These are phyloP conservation scores for Sebastes wilsoni DNA, from an alignment of 2,797 vertebrate genomes.

Conservation along the genomic window DNA sequence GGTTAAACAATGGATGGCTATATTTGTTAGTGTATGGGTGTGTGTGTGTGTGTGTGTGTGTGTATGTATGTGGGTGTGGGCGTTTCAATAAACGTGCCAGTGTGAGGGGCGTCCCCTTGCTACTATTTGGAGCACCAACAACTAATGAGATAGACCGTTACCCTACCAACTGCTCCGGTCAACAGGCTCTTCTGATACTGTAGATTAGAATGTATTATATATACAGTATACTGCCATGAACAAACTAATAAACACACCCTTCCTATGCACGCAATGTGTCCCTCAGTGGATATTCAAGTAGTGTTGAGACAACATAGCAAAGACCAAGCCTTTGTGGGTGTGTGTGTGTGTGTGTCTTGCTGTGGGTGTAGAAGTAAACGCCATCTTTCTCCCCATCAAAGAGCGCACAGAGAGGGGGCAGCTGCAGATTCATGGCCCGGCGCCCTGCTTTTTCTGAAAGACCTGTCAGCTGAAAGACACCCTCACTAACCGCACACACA, in stretches of 20 bases:
- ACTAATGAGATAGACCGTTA: slow-evolving; percentile 41
- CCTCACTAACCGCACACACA: slow-evolving; percentile 27
- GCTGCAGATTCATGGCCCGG: slow-evolving; percentile 81
- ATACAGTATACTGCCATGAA: slow-evolving; percentile 10
- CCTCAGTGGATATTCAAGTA: slow-evolving; percentile 33
- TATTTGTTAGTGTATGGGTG: slow-evolving; percentile 34
- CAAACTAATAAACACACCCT: slow-evolving; percentile 31
- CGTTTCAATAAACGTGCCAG: slow-evolving; percentile 26
- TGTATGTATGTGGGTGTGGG: slow-evolving; percentile 24
- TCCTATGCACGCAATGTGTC: slow-evolving; percentile 20
- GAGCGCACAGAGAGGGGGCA: slow-evolving; percentile 80
- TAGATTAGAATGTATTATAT: background rate
- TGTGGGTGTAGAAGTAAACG: slow-evolving; percentile 49
- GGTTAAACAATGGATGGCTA: slow-evolving; percentile 73
- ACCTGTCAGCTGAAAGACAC: slow-evolving; percentile 77
- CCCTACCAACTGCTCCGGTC: slow-evolving; percentile 21
- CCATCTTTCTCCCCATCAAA: slow-evolving; percentile 75
- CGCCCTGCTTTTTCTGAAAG: slow-evolving; percentile 74
- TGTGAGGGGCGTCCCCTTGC: background rate
- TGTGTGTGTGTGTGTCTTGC: slow-evolving; percentile 5
- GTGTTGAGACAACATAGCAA: slow-evolving; percentile 56
- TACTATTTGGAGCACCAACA: slow-evolving; percentile 35
- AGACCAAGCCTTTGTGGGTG: slow-evolving; percentile 52
- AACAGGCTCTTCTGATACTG: slow-evolving; percentile 1
- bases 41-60: background rate